A percentile compares a stretch with the other conserved stretches of the same genome.
Conservation (phyloP, 1,140 invertebrate genomes). For the Heliothis virescens region DNA sequence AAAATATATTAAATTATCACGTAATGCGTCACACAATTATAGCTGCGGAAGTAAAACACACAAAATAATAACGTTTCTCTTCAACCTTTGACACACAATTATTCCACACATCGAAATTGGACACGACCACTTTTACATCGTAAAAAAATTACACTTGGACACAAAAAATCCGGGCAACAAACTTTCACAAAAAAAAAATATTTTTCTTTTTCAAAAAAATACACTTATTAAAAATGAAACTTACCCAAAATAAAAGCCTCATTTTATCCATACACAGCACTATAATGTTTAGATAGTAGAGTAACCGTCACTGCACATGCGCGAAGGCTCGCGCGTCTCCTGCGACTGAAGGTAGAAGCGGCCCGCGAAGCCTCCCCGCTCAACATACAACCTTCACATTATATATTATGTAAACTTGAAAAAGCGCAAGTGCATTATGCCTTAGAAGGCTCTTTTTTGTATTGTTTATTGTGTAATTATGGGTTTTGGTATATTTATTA, state of each 20-base stretch:
- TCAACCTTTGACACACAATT: too few species aligned
- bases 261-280: slow-evolving; percentile 80
- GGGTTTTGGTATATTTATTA: not conserved
- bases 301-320: slow-evolving; percentile 78
- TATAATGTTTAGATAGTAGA: slow-evolving; percentile 67
- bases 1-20: not conserved
- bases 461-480: slow-evolving; percentile 13
- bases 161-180: not conserved
- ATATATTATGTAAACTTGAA: slow-evolving; percentile 80
- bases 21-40: not conserved
- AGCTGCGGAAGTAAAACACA: not conserved
- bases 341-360: slow-evolving; percentile 69
- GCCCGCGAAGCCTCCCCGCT: slow-evolving; percentile 72
- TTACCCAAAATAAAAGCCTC: slow-evolving; percentile 82
- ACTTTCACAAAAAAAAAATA: slow-evolving; percentile 63
- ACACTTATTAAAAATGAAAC: slow-evolving; percentile 55
- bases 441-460: slow-evolving; percentile 47
- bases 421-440: slow-evolving; percentile 71
- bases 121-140: slow-evolving; percentile 21
- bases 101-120: slow-evolving; percentile 2
- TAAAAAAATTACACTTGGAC: not conserved
- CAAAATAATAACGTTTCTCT: too few species aligned
- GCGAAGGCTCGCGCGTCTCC: slow-evolving; percentile 75
- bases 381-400: slow-evolving; percentile 82
- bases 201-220: slow-evolving; percentile 47